Conservation (phyloP, 1,140 invertebrate species). For the Maconellicoccus hirsutus region DNA sequence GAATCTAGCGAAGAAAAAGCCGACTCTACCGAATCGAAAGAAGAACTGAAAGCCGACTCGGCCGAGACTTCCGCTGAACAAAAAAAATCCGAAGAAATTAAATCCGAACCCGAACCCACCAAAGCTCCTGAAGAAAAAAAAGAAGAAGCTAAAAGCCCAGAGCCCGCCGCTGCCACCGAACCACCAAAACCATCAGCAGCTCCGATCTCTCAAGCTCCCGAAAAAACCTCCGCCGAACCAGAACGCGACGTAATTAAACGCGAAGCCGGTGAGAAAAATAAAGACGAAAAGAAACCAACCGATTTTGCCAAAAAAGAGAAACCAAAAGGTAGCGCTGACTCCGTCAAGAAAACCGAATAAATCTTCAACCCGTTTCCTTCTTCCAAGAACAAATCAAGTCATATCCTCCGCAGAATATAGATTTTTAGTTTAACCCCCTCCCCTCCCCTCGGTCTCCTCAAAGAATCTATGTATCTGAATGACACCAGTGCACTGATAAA, state of each 20-base stretch:
- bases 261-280: conserved; percentile 24
- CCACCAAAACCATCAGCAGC: conserved; percentile 14
- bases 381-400: not conserved
- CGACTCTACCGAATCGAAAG: conserved; percentile 23
- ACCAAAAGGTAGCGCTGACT: not conserved
- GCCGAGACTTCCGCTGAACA: not conserved
- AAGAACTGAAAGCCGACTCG: conserved; percentile 21
- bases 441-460: too few relatives aligned
- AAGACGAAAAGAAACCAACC: conserved; percentile 26
- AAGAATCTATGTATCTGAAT: too few relatives aligned
- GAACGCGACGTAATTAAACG: conserved; percentile 23
- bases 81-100: not conserved
- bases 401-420: not conserved
- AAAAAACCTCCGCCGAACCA: conserved; percentile 17
- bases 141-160: conserved; percentile 25
- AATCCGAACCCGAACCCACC: conserved; percentile 7
- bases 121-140: conserved; percentile 26
- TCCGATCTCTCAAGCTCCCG: not conserved
- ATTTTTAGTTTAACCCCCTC: too few relatives aligned
- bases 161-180: conserved; percentile 25
- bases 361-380: not conserved
- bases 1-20: conserved; percentile 27
- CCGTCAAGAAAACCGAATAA: not conserved
- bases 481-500: too few relatives aligned
- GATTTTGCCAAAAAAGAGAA: conserved; percentile 24